Conservation (phyloP, 2,797 vertebrate species). For the Sebastes cheni region DNA sequence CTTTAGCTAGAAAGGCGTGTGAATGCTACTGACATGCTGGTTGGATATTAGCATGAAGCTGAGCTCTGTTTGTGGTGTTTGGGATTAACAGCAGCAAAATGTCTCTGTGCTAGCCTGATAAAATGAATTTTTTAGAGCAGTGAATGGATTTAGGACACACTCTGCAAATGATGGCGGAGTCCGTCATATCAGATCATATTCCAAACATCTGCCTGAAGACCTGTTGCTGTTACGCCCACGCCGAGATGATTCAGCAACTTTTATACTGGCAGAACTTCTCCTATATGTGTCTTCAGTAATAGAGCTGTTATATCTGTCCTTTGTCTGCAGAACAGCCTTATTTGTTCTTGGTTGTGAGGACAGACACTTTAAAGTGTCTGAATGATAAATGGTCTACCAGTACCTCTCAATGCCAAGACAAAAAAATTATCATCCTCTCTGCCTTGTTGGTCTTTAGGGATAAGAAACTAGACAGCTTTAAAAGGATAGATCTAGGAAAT, state of each 20-base stretch:
- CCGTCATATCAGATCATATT: constrained; percentile 6
- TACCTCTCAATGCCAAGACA: constrained; percentile 7
- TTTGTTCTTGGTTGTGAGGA: constrained; percentile 14
- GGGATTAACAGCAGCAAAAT: background rate
- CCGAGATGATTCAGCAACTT: background rate
- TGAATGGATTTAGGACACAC: background rate
- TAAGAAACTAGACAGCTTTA: constrained; percentile 10
- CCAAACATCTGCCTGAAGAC: background rate
- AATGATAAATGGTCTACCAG: constrained; percentile 23
- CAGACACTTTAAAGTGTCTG: constrained; percentile 16
- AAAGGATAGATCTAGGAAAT: constrained; percentile 27
- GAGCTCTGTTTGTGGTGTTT: background rate
- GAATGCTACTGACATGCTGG: background rate
- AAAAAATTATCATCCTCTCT: background rate
- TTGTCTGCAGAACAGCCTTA: background rate
- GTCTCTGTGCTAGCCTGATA: background rate
- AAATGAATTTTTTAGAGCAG: background rate
- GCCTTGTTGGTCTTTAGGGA: constrained; percentile 6
- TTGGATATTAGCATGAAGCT: background rate
- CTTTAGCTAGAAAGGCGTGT: background rate
- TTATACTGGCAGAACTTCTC: background rate
- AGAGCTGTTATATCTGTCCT: constrained; percentile 6
- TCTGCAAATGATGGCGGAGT: background rate
- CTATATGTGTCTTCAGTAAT: background rate
- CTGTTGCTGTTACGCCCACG: background rate